Evolutionary conservation across 1,140 invertebrate genomes (phyloP).

Genomic region (Varroa destructor): DNA sequence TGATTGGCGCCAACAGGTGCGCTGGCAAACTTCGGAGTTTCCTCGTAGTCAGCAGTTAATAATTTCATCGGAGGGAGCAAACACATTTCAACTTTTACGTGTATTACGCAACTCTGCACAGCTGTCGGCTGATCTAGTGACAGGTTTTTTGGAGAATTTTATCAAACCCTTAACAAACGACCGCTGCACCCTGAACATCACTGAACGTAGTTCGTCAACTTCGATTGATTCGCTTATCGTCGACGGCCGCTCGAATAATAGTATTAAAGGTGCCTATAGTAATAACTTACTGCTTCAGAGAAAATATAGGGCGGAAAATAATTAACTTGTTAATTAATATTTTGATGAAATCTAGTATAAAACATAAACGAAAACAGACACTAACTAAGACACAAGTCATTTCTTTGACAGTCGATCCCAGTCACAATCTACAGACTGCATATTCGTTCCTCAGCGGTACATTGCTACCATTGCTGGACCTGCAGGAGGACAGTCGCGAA

Average conservation of each 20-base stretch:
- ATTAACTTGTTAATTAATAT: too few relatives aligned
- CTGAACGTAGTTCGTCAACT: not conserved
- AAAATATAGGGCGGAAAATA: too few relatives aligned
- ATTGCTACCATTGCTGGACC: not conserved
- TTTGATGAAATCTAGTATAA: too few relatives aligned
- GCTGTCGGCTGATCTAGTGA: not conserved
- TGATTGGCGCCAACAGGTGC: conserved; percentile 21
- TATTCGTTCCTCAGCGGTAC: conserved; percentile 8
- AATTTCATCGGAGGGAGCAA: conserved; percentile 12
- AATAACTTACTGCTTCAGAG: too few relatives aligned
- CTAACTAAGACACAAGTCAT: not conserved
- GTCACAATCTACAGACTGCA: not conserved
- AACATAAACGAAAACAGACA: too few relatives aligned
- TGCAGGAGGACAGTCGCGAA: conserved; percentile 19
- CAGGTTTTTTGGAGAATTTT: conserved; percentile 4
- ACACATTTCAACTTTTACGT: not conserved
- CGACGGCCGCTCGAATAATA: not conserved
- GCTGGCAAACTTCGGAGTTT: conserved; percentile 8
- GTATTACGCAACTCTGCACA: not conserved
- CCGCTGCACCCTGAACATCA: not conserved
- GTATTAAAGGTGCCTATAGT: too few relatives aligned
- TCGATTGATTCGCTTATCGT: not conserved
- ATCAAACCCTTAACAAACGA: not conserved
- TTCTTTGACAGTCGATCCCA: not conserved
- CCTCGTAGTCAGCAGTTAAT: not conserved